Conservation (phyloP, 2,888 invertebrate species). For the Cantharis nigra region DNA sequence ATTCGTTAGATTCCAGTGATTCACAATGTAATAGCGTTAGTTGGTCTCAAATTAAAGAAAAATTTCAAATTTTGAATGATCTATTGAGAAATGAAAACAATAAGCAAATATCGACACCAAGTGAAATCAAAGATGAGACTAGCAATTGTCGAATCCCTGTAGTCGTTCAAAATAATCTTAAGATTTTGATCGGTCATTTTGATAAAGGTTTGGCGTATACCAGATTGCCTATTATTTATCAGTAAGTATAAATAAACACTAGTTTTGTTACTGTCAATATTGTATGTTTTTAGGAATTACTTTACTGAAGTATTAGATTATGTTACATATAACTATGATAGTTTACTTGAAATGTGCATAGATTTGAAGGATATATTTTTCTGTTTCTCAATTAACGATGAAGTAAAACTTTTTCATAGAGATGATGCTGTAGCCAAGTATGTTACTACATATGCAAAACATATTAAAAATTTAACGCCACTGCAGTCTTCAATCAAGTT, state of each 20-base stretch:
- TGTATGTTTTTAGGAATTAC: slow-evolving; percentile 35
- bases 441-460: no score
- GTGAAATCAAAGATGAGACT: no score
- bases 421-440: background rate
- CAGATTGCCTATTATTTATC: slow-evolving; percentile 56
- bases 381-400: slow-evolving; percentile 47
- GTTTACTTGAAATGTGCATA: slow-evolving; percentile 46
- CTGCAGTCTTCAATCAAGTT: background rate
- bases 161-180: slow-evolving; percentile 44
- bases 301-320: slow-evolving; percentile 44
- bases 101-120: no score
- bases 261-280: background rate
- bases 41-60: no score
- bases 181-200: slow-evolving; percentile 48
- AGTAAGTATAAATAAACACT: slow-evolving; percentile 44
- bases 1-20: no score
- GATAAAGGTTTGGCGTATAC: slow-evolving; percentile 59
- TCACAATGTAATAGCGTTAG: no score
- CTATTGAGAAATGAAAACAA: no score
- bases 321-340: slow-evolving; percentile 44
- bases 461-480: no score
- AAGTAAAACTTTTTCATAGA: slow-evolving; percentile 39
- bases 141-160: slow-evolving; percentile 38
- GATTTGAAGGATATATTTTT: slow-evolving; percentile 46
- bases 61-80: no score